Evolutionary conservation across 2,113 vertebrate species (phyloP).

Genomic region (Chaetorhynchus papuensis): DNA sequence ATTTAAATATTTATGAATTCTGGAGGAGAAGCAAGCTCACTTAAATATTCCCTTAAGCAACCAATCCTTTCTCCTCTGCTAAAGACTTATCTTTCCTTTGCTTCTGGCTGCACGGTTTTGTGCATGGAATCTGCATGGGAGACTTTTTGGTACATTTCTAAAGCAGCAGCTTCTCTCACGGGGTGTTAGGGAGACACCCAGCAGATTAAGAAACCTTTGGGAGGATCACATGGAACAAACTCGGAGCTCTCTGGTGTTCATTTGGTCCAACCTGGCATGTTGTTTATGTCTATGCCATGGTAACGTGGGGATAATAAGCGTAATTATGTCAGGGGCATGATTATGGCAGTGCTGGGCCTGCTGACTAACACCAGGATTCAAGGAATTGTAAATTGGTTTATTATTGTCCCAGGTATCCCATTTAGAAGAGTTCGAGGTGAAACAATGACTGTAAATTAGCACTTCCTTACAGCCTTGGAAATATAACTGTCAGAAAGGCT

Average conservation of each 20-base stretch:
- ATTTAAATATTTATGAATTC: conserved; percentile 15
- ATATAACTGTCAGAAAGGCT: neutral
- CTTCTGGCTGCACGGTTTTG: neutral
- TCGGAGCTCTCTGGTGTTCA: neutral
- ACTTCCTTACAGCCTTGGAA: neutral
- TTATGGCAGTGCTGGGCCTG: neutral
- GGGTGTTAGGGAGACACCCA: neutral
- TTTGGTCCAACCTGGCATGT: neutral
- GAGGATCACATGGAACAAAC: neutral
- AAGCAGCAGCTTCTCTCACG: neutral
- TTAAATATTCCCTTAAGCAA: neutral
- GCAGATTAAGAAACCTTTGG: neutral
- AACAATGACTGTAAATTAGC: neutral
- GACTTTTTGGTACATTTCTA: neutral
- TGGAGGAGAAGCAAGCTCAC: neutral
- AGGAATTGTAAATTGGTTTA: neutral
- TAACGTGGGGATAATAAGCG: neutral
- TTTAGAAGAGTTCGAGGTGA: neutral
- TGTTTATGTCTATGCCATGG: neutral
- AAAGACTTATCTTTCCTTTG: neutral
- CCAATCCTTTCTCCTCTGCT: neutral
- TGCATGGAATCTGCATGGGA: neutral
- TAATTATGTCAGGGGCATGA: neutral
- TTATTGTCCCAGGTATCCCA: neutral
- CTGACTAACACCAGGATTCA: neutral